Conservation (phyloP, 2,113 vertebrate species). For the Callipepla californica region DNA sequence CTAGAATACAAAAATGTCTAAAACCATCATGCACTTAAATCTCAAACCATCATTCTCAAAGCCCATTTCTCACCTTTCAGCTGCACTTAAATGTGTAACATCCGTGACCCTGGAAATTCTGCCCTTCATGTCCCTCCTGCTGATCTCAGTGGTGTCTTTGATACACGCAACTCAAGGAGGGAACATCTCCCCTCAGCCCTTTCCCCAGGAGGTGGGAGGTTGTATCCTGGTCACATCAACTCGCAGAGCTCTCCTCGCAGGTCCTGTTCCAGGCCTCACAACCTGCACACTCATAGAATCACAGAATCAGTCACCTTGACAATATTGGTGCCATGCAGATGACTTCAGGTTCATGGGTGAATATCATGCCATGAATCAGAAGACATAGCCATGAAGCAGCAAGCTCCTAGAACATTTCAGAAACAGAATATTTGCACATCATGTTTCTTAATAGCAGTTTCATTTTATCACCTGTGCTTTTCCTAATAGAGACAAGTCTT, state of each 20-base stretch:
- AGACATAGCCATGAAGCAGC: neutral
- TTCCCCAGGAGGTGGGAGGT: neutral
- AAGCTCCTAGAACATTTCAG: neutral
- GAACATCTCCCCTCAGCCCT: neutral
- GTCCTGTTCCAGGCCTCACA: neutral
- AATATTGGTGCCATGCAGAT: neutral
- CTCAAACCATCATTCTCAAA: neutral
- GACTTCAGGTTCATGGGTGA: neutral
- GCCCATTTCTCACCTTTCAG: neutral
- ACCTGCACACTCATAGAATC: neutral
- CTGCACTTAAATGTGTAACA: neutral
- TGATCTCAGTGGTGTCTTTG: neutral
- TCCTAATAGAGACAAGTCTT: neutral
- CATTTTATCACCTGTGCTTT: neutral
- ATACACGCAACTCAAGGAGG: fast-evolving
- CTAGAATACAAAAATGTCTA: neutral
- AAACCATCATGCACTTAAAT: neutral
- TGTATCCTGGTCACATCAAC: fast-evolving
- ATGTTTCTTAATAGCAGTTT: neutral
- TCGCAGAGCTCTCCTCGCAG: neutral
- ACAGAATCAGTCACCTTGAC: neutral
- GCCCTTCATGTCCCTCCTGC: neutral
- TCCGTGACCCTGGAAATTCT: neutral
- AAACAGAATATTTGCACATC: neutral
- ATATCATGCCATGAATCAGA: neutral